Conservation (phyloP, 2,113 vertebrate genomes). For the Vulpes lagopus region DNA sequence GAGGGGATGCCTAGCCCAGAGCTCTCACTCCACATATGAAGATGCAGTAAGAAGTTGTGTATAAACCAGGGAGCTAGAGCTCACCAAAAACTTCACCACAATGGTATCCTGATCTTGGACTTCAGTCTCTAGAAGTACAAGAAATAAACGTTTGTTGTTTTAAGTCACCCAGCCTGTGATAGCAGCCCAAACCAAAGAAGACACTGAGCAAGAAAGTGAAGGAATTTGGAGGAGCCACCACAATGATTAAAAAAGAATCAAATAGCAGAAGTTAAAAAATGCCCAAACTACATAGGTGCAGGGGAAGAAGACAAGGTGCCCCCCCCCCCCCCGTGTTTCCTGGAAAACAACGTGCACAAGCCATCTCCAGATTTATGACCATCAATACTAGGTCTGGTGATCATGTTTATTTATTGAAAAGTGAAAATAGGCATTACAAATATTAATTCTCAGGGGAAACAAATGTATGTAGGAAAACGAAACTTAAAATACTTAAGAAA, state of each 20-base stretch:
- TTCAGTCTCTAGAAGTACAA: not conserved
- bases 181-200: not conserved
- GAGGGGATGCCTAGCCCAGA: not conserved
- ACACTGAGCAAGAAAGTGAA: not conserved
- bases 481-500: slow-evolving; percentile 47
- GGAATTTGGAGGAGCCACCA: not conserved
- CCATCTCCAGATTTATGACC: not conserved
- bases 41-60: not conserved
- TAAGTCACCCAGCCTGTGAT: not conserved
- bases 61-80: not conserved
- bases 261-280: not conserved
- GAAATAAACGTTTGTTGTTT: not conserved
- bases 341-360: not conserved
- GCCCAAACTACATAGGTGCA: not conserved
- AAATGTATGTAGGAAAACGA: not conserved
- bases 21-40: no score
- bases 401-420: not conserved
- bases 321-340: no score
- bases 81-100: not conserved
- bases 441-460: not conserved
- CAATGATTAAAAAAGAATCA: slow-evolving; percentile 13
- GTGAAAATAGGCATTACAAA: not conserved
- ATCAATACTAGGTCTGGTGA: not conserved
- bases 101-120: not conserved
- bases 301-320: not conserved